phyloP scores from a whole-genome alignment of 2,888 invertebrate genomes.

The Xylophagus ater region DNA sequence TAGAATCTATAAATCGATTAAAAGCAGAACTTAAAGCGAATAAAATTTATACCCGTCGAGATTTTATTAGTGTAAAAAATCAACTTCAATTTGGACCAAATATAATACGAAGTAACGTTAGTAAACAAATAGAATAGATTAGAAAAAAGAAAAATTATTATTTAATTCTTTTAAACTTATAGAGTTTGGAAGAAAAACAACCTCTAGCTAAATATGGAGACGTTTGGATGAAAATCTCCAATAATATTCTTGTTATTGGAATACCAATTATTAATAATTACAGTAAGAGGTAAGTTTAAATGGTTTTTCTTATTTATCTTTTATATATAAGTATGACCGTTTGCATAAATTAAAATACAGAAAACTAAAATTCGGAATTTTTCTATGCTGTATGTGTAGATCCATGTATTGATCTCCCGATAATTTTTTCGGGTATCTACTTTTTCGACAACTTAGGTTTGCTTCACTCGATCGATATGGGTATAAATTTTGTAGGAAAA shows the following conservation, averaged over 20 bases:
- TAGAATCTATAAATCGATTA: not conserved
- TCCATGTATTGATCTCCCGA: no score
- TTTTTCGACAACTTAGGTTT: no score
- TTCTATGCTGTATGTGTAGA: no score
- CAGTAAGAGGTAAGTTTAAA: slow-evolving; percentile 18
- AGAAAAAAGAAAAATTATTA: not conserved
- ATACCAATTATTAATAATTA: slow-evolving; percentile 19
- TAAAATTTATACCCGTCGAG: slow-evolving; percentile 3
- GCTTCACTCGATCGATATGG: no score
- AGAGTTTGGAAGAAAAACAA: slow-evolving; percentile 17
- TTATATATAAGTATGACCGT: no score
- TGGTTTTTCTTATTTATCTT: no score
- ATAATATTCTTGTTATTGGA: slow-evolving; percentile 18
- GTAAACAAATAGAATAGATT: not conserved
- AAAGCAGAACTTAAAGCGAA: slow-evolving; percentile 7
- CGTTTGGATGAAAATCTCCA: slow-evolving; percentile 15
- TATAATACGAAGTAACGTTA: slow-evolving; percentile 11
- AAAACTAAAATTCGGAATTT: no score
- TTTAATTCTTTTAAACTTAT: not conserved
- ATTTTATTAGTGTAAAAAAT: slow-evolving; percentile 12
- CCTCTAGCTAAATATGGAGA: slow-evolving; percentile 19
- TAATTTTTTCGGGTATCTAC: no score
- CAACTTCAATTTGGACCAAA: slow-evolving; percentile 13
- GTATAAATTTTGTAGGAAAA: no score
- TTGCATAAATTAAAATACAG: no score